Conservation (phyloP, 2,888 invertebrate species). For the Platynereis dumerilii region DNA sequence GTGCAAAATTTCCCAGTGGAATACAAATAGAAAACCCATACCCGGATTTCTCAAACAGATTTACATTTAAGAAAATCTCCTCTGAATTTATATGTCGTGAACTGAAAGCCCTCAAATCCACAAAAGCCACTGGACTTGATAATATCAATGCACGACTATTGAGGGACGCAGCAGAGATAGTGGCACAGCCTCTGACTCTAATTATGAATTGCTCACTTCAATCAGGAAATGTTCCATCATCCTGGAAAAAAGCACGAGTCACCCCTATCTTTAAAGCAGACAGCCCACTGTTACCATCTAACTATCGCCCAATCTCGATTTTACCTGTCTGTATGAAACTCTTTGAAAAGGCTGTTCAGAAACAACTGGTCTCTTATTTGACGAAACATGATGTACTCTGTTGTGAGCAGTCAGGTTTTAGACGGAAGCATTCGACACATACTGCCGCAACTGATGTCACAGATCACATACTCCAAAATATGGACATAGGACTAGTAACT, state of each 20-base stretch:
- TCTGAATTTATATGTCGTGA: too few relatives aligned
- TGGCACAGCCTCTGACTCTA: neutral
- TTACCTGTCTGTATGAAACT: constrained; percentile 5
- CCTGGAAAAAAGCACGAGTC: constrained; percentile 1
- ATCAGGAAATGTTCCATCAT: neutral
- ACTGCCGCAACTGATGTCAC: constrained; percentile 5
- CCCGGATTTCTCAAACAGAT: neutral
- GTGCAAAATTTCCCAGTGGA: neutral
- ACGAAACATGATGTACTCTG: neutral
- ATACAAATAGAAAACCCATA: too few relatives aligned
- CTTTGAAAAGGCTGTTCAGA: constrained; percentile 2
- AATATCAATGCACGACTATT: constrained; percentile 1
- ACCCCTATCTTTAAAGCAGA: constrained; percentile 8
- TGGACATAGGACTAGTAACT: constrained; percentile 3
- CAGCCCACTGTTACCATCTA: neutral
- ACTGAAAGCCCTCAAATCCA: too few relatives aligned
- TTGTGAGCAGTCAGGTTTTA: constrained; percentile 1
- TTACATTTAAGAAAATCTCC: neutral
- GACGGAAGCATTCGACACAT: neutral
- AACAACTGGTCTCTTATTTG: neutral
- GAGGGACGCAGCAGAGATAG: neutral
- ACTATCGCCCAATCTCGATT: constrained; percentile 2
- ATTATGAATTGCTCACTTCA: constrained; percentile 5
- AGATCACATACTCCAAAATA: constrained; percentile 2
- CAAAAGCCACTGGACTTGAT: neutral